Conservation (phyloP, 2,113 vertebrate genomes). For the Festucalex cinctus region DNA sequence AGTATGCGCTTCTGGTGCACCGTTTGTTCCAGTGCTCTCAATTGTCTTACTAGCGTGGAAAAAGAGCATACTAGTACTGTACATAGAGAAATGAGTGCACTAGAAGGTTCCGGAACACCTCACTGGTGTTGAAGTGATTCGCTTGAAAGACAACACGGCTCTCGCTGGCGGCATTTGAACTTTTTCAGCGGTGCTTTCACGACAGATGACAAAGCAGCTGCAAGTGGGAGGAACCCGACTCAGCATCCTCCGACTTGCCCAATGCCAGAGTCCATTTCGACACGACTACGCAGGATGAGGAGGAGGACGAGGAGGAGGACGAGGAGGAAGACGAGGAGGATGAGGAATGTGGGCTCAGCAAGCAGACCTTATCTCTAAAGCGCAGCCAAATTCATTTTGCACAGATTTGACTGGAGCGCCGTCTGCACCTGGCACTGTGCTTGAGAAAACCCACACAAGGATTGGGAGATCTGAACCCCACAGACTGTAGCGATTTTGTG, state of each 20-base stretch:
- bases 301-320: constrained; percentile 10
- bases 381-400: background rate
- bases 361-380: background rate
- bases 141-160: background rate
- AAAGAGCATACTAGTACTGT: too few species aligned
- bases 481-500: too few species aligned
- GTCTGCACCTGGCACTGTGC: background rate
- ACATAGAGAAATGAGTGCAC: too few species aligned
- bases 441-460: too few species aligned
- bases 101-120: too few species aligned
- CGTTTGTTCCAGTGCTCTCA: too few species aligned
- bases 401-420: background rate
- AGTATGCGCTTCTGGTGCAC: too few species aligned
- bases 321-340: constrained; percentile 40
- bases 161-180: background rate
- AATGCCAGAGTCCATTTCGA: constrained; percentile 28
- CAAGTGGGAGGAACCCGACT: constrained; percentile 57
- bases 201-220: constrained; percentile 38
- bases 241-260: constrained; percentile 35
- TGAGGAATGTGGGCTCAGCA: constrained; percentile 39
- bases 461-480: too few species aligned
- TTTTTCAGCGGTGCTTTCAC: background rate
- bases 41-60: too few species aligned
- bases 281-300: background rate
- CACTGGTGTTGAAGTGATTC: too few species aligned